These are phyloP conservation scores for Galaxea fascicularis DNA, from an alignment of 92 coral and sea anemone species.

Conservation along the genomic window DNA sequence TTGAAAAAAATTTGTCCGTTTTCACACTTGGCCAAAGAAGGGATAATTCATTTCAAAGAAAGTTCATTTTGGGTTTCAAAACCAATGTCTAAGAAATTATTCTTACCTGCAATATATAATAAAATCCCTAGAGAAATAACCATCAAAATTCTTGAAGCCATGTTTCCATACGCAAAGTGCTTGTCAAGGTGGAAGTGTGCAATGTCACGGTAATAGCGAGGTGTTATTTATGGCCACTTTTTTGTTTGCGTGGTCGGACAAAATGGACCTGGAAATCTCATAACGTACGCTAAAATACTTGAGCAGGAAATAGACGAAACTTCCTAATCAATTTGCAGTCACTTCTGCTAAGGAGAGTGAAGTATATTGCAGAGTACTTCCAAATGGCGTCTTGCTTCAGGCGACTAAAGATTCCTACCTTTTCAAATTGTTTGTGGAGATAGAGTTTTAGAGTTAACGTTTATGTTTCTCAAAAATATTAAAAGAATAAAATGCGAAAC, in stretches of 20 bases:
- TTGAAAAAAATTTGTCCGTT: background rate
- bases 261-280: conserved; percentile 21
- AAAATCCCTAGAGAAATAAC: conserved; percentile 16
- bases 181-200: background rate
- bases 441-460: background rate
- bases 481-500: background rate
- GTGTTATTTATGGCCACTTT: conserved; percentile 27
- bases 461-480: no score
- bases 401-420: background rate
- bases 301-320: conserved; percentile 44
- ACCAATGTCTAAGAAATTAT: background rate
- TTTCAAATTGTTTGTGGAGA: background rate
- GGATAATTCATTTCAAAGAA: background rate
- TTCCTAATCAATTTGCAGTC: conserved; percentile 35
- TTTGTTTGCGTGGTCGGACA: conserved; percentile 38
- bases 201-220: background rate
- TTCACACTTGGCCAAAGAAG: background rate
- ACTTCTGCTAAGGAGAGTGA: conserved; percentile 5
- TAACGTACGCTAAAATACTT: conserved; percentile 13
- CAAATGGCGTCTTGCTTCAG: conserved; percentile 27
- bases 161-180: background rate
- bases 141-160: background rate
- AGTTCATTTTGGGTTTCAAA: background rate
- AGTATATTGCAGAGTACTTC: conserved; percentile 16
- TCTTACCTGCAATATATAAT: conserved; percentile 27